Percentiles rank a stretch among this genome's conserved stretches.
Evolutionary conservation across 2,888 invertebrate genomes (phyloP).

Genomic region (Limnephilus lunatus): DNA sequence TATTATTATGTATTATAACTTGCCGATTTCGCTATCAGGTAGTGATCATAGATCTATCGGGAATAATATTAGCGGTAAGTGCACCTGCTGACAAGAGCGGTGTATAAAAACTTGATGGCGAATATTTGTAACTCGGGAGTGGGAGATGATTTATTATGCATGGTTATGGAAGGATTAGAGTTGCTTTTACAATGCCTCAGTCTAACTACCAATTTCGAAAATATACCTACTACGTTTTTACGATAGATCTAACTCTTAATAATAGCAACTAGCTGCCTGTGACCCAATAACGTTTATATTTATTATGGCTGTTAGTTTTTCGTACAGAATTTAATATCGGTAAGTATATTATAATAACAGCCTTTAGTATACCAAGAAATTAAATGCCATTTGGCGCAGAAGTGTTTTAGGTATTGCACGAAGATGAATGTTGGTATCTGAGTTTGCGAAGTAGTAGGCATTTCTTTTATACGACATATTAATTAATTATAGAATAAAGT

Average conservation of each 20-base stretch:
- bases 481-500: too few relatives aligned
- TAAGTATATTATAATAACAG: background rate
- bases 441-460: too few relatives aligned
- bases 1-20: background rate
- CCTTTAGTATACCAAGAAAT: background rate
- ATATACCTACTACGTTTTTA: background rate
- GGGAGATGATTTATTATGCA: too few relatives aligned
- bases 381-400: background rate
- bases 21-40: background rate
- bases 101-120: background rate
- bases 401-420: background rate
- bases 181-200: too few relatives aligned
- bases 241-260: background rate
- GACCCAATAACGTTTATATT: background rate
- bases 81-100: background rate
- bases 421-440: too few relatives aligned
- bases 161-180: too few relatives aligned
- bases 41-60: background rate
- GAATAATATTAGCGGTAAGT: background rate
- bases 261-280: background rate
- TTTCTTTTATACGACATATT: too few relatives aligned
- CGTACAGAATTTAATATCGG: background rate
- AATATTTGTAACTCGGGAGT: background rate
- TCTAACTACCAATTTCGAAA: background rate
- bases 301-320: background rate